A percentile compares a stretch with the other conserved stretches of the same genome.
phyloP scores from a whole-genome alignment of 2,113 vertebrate genomes.

The Corythaeola cristata region DNA sequence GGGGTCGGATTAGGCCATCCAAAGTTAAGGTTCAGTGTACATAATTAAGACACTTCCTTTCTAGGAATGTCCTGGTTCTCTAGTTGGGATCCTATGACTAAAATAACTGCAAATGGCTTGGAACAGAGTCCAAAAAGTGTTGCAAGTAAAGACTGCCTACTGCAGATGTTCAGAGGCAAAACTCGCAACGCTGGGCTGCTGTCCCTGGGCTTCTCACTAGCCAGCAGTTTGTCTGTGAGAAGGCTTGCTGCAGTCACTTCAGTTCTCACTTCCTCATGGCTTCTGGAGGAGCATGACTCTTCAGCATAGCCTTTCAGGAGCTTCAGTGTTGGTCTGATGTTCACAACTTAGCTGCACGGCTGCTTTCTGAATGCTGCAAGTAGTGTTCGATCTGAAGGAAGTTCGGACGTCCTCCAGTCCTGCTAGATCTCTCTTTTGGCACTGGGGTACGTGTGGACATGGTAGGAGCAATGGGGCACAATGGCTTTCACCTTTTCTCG shows the following conservation, averaged over 20 bases:
- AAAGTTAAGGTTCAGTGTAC: not conserved
- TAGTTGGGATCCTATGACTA: conserved; percentile 2
- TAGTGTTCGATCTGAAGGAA: not conserved
- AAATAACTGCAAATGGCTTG: not conserved
- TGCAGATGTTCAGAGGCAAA: not conserved
- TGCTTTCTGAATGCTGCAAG: not conserved
- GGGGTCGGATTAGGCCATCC: not conserved
- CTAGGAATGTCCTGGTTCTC: not conserved
- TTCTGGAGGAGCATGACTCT: not conserved
- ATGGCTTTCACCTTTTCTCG: not conserved
- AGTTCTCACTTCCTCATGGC: not conserved
- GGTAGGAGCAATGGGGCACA: not conserved
- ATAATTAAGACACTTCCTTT: conserved; percentile 15
- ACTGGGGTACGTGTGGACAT: not conserved
- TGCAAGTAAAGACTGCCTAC: not conserved
- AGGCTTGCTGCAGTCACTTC: not conserved
- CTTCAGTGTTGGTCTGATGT: not conserved
- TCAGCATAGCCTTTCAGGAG: not conserved
- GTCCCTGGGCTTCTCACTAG: not conserved
- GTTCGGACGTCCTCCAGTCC: not conserved
- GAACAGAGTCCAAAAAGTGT: not conserved
- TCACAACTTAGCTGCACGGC: not conserved
- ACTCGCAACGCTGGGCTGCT: not conserved
- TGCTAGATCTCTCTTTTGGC: not conserved
- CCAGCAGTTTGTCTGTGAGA: not conserved